Evolutionary conservation across 1,140 invertebrate species (phyloP).

Genomic region (Lepidurus arcticus): DNA sequence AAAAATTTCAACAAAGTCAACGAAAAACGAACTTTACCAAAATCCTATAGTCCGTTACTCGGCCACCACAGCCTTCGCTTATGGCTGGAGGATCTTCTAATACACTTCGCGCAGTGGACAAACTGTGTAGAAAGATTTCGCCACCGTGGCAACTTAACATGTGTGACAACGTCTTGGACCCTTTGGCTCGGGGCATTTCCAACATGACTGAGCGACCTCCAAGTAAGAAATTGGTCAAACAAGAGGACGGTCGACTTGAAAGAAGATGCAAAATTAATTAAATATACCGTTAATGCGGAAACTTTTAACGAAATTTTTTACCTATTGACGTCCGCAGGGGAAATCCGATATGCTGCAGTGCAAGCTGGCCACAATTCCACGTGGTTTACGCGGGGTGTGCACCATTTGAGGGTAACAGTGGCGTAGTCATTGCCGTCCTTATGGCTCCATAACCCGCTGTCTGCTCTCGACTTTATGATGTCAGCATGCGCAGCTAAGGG

Average conservation of each 20-base stretch:
- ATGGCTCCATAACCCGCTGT: constrained; percentile 44
- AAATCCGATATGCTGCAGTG: constrained; percentile 78
- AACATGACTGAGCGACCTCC: constrained; percentile 90
- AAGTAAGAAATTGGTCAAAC: constrained; percentile 90
- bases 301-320: constrained; percentile 19
- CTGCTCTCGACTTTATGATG: constrained; percentile 55
- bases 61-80: constrained; percentile 83
- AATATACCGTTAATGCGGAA: neutral
- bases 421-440: constrained; percentile 63
- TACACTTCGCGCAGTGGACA: constrained; percentile 75
- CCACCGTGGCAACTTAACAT: constrained; percentile 88
- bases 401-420: constrained; percentile 88
- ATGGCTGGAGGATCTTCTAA: constrained; percentile 93
- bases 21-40: constrained; percentile 44
- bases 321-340: constrained; percentile 91
- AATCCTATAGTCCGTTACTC: constrained; percentile 85
- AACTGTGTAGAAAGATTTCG: constrained; percentile 91
- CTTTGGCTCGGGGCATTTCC: constrained; percentile 68
- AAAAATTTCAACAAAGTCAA: neutral
- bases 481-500: constrained; percentile 72
- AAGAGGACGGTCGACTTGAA: constrained; percentile 76
- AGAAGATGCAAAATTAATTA: constrained; percentile 33
- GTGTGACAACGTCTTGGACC: constrained; percentile 81
- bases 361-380: constrained; percentile 62
- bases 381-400: constrained; percentile 78